Percentiles rank a stretch among this genome's conserved stretches.
These are phyloP conservation scores for Littorina saxatilis DNA, from an alignment of 1,140 invertebrate species.

Conservation along the genomic window DNA sequence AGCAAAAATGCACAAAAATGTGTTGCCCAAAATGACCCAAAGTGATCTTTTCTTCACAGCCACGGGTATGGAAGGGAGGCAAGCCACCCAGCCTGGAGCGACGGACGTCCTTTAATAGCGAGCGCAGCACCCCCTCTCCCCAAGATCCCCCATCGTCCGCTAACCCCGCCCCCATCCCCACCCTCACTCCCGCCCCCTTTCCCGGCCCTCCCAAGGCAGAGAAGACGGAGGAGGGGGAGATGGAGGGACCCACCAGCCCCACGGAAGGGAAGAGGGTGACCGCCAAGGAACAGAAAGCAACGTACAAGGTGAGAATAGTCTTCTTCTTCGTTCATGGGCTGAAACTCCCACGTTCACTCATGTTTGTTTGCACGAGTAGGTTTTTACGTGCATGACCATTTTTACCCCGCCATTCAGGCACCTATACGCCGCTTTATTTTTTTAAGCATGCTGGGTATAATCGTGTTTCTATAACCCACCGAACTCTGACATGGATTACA, in stretches of 20 bases:
- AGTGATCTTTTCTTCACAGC: not conserved
- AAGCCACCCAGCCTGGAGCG: not conserved
- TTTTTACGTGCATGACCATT: too few relatives aligned
- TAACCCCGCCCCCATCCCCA: not conserved
- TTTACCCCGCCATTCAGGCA: too few relatives aligned
- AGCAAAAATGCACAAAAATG: too few relatives aligned
- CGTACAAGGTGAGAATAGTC: constrained; percentile 8
- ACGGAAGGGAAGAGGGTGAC: constrained; percentile 55
- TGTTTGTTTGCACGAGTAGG: too few relatives aligned
- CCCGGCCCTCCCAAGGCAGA: not conserved
- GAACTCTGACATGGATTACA: too few relatives aligned
- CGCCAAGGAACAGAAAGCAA: constrained; percentile 45
- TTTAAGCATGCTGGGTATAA: too few relatives aligned
- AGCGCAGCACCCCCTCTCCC: constrained; percentile 9
- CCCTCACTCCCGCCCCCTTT: not conserved
- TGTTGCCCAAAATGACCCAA: too few relatives aligned
- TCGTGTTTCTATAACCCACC: too few relatives aligned
- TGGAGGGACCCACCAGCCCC: constrained; percentile 36
- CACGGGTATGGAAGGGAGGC: not conserved
- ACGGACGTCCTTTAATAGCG: not conserved
- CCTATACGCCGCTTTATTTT: too few relatives aligned
- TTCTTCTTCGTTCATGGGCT: too few relatives aligned
- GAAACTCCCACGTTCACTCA: too few relatives aligned
- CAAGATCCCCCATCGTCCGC: not conserved
- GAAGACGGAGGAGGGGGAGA: constrained; percentile 35